Evolutionary conservation across 2,888 invertebrate species (phyloP).

Genomic region (Habrosyne pyritoides): DNA sequence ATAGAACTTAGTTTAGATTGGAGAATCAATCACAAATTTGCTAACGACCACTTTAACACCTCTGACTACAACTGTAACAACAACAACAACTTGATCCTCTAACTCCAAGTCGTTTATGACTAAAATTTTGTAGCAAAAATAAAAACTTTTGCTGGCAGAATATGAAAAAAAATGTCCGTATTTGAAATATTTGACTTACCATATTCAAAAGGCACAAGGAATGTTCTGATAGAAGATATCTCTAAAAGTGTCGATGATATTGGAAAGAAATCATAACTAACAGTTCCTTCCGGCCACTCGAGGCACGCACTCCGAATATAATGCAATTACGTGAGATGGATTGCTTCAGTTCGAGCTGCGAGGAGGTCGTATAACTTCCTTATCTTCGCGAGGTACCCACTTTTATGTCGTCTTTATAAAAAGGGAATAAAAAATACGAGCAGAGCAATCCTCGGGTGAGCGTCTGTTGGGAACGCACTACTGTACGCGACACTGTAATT

Average conservation of each 20-base stretch:
- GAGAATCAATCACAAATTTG: too few species aligned
- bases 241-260: constrained; percentile 44
- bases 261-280: constrained; percentile 53
- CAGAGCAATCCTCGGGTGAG: constrained; percentile 6
- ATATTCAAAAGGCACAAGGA: background rate
- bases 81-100: background rate
- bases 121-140: background rate
- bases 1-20: background rate
- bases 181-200: background rate
- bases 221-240: background rate
- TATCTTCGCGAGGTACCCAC: constrained; percentile 47
- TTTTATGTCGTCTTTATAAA: constrained; percentile 61
- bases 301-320: constrained; percentile 62
- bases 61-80: too few species aligned
- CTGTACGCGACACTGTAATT: background rate
- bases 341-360: constrained; percentile 58
- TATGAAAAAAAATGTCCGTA: background rate
- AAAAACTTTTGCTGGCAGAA: background rate
- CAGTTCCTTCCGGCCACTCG: constrained; percentile 47
- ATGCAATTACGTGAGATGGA: constrained; percentile 72
- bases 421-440: constrained; percentile 49
- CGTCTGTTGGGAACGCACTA: background rate
- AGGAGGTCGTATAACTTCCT: constrained; percentile 57
- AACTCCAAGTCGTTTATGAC: background rate
- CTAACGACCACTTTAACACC: too few species aligned